Base-by-base conservation (phyloP, 2,888 invertebrate species). In the Gastrophysa polygoni region DNA sequence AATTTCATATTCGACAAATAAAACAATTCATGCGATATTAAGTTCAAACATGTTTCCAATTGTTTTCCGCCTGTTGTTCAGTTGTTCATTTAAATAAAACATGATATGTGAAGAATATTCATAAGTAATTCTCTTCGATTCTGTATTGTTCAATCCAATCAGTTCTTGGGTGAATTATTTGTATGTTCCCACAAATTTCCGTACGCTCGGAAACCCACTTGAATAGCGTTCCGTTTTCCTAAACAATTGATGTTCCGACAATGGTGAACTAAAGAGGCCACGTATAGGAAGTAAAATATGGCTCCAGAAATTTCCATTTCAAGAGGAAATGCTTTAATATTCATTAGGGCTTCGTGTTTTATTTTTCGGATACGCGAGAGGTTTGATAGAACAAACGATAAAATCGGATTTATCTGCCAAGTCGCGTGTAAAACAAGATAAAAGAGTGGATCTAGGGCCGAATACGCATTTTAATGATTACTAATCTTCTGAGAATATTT, bases 221-320 rank as follows among this genome's bases (percentile, higher is more conserved):
- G 24, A 24, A 7, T 24, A 24, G 24, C 24, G n/a, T 24, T 24
- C 38, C 11, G 6, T 38, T 38, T 14, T 38, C 14, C n/a, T 14
- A 51, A 18, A 51, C 34, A 32, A 18, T 32, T 18, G 50, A 51
- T 51, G 32, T 51, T 51, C 34, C 50, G n/a, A 17, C 16, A 50
- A 57, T 38, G 28, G 38, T 18, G 18, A 34, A 32, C 20, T 50
- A 57, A 57, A 46, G 43, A 57, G 50, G 38, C 38, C 57, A 44
- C 49, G 57, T 59, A 52, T 63, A 58, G 49, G 57, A 56, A 58
- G 59, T 65, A 54, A 61, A 61, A 59, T 65, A 59, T 59, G 44
- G 61, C 51, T 62, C 56, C 58, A 59, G 61, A 58, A 65, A 61
- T 65, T 65, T 61, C 55, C 64, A 64, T 64, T 61, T 59, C 52